Conservation (phyloP, 2,797 vertebrate genomes). For the Eurystomus glaucurus region DNA sequence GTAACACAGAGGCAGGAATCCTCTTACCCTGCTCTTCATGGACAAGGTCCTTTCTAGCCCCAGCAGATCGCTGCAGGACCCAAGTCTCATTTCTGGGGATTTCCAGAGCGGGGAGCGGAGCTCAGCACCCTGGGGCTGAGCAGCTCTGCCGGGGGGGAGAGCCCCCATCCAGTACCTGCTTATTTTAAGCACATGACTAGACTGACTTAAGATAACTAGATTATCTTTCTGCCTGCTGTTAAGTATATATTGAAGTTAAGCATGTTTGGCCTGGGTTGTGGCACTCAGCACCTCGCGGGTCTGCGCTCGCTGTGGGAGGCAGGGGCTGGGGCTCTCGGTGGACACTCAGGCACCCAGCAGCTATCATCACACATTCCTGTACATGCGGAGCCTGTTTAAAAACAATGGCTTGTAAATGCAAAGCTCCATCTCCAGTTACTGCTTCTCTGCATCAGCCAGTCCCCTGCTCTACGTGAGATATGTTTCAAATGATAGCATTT, state of each 20-base stretch:
- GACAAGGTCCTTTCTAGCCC: background rate
- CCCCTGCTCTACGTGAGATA: background rate
- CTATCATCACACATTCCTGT: background rate
- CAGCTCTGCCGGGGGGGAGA: background rate
- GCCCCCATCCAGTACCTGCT: background rate
- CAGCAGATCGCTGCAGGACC: background rate
- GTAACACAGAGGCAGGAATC: background rate
- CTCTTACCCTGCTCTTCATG: background rate
- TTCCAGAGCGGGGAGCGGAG: background rate
- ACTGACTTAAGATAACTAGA: background rate
- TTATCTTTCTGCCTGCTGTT: background rate
- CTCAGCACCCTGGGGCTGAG: background rate
- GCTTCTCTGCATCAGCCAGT: background rate
- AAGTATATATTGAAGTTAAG: background rate
- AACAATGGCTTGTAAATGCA: background rate
- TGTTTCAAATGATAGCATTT: constrained; percentile 56
- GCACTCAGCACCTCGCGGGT: background rate
- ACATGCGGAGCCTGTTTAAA: background rate
- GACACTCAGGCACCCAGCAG: background rate
- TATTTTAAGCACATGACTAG: background rate
- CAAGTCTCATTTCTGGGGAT: background rate
- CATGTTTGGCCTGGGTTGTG: rapidly evolving
- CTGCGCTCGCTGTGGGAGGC: background rate
- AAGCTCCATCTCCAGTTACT: constrained; percentile 31
- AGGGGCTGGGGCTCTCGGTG: background rate